Evolutionary conservation across 2,113 vertebrate genomes (phyloP).

Genomic region (Cheilinus undulatus): DNA sequence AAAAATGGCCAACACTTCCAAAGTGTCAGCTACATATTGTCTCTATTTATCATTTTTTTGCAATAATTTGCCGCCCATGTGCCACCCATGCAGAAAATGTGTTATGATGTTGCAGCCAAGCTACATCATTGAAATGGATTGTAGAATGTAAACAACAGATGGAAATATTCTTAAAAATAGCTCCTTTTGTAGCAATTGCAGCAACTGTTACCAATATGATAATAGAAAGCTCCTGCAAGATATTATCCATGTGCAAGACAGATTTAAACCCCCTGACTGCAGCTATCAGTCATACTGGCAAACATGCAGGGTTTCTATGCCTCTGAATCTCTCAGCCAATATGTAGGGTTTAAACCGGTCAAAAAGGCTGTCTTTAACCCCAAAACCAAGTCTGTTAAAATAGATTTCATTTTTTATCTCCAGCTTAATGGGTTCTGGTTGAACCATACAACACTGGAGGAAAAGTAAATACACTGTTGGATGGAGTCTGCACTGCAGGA

Average conservation of each 20-base stretch:
- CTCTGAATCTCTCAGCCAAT: conserved; percentile 31
- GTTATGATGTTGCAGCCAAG: conserved; percentile 22
- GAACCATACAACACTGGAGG: conserved; percentile 32
- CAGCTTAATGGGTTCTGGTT: conserved; percentile 31
- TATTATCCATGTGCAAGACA: conserved; percentile 5
- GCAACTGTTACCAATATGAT: neutral
- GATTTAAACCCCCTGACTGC: conserved; percentile 19
- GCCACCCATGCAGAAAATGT: conserved; percentile 20
- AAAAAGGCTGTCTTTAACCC: conserved; percentile 10
- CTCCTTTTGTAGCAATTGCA: neutral
- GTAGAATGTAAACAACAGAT: conserved; percentile 29
- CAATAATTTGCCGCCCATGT: neutral
- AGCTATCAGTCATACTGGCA: neutral
- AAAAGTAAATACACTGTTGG: conserved; percentile 42
- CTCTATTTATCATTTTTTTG: conserved; percentile 12
- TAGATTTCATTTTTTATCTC: conserved; percentile 38
- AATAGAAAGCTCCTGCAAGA: neutral
- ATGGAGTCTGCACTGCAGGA: conserved; percentile 24
- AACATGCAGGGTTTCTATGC: conserved; percentile 14
- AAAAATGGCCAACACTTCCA: conserved; percentile 22
- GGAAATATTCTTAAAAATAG: neutral
- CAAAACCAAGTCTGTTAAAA: conserved; percentile 39
- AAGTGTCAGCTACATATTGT: conserved; percentile 23
- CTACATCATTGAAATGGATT: conserved; percentile 14
- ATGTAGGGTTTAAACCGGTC: conserved; percentile 35